Evolutionary conservation across 2,888 invertebrate genomes (phyloP).

Genomic region (Amblyteles armatorius): DNA sequence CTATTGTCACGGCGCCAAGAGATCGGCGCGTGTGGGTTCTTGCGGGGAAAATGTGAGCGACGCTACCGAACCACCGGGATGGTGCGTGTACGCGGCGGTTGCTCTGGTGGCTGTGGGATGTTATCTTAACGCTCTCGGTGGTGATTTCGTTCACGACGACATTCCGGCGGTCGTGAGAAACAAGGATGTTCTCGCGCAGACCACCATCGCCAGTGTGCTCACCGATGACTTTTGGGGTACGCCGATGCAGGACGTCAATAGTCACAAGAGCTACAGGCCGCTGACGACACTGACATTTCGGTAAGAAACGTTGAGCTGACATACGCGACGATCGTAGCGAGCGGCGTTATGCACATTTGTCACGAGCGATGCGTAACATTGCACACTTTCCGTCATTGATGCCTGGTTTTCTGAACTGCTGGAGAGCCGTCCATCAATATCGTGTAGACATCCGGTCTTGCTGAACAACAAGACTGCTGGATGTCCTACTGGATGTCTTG

Average conservation of each 20-base stretch:
- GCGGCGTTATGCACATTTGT: not conserved
- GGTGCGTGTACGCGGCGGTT: slow-evolving; percentile 88
- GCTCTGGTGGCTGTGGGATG: slow-evolving; percentile 89
- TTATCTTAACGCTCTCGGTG: slow-evolving; percentile 91
- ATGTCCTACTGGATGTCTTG: not conserved
- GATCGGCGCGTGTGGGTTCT: slow-evolving; percentile 66
- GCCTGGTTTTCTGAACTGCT: not conserved
- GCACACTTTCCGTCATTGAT: not conserved
- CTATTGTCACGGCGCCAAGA: slow-evolving; percentile 74
- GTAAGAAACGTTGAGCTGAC: slow-evolving; percentile 85
- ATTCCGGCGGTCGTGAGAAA: slow-evolving; percentile 93
- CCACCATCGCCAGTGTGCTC: slow-evolving; percentile 88
- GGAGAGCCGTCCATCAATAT: not conserved
- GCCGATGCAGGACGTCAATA: slow-evolving; percentile 92
- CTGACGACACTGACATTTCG: slow-evolving; percentile 93
- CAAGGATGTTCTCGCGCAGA: slow-evolving; percentile 91
- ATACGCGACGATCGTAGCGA: not conserved
- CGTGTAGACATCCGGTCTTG: not conserved
- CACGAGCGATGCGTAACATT: not conserved
- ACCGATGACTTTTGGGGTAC: slow-evolving; percentile 96
- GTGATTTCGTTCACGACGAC: slow-evolving; percentile 96
- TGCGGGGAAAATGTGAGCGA: slow-evolving; percentile 70
- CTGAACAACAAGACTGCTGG: not conserved
- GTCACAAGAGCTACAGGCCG: slow-evolving; percentile 95
- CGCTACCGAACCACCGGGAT: slow-evolving; percentile 84